These are phyloP conservation scores for Threskiornis aethiopicus DNA, from an alignment of 2,797 vertebrate species.

Conservation along the genomic window DNA sequence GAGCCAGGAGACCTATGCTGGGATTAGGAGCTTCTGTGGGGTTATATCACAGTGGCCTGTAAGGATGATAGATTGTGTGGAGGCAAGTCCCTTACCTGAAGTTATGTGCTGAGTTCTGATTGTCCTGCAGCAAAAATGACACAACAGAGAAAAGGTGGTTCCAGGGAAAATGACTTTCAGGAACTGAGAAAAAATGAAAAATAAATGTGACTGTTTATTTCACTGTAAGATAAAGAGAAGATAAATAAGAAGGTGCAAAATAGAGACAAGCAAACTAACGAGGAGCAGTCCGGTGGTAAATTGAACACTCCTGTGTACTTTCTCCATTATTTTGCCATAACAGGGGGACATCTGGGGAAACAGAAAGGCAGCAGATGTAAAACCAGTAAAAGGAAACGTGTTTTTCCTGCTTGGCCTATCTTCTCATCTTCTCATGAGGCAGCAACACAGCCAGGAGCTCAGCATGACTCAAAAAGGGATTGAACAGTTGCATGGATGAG, in stretches of 20 bases:
- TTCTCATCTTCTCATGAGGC: not conserved
- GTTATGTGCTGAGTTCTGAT: not conserved
- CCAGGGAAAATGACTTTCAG: not conserved
- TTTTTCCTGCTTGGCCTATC: not conserved
- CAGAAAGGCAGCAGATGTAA: not conserved
- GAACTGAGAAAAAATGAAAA: not conserved
- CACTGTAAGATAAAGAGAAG: not conserved
- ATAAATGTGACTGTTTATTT: not conserved
- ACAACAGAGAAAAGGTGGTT: not conserved
- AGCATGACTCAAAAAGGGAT: not conserved
- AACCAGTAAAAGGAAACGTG: not conserved
- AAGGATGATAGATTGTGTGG: not conserved
- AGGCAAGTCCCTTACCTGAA: not conserved
- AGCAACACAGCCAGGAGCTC: not conserved
- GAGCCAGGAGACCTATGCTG: not conserved
- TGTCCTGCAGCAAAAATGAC: not conserved
- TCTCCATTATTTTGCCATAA: not conserved
- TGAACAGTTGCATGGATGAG: not conserved
- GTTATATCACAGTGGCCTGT: not conserved
- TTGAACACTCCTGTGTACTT: not conserved
- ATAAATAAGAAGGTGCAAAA: constrained; percentile 23
- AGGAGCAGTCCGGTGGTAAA: not conserved
- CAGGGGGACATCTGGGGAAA: not conserved
- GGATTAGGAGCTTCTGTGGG: not conserved
- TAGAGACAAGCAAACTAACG: not conserved